phyloP scores from a whole-genome alignment of 1,140 invertebrate genomes.

The Brachionus koreanus region DNA sequence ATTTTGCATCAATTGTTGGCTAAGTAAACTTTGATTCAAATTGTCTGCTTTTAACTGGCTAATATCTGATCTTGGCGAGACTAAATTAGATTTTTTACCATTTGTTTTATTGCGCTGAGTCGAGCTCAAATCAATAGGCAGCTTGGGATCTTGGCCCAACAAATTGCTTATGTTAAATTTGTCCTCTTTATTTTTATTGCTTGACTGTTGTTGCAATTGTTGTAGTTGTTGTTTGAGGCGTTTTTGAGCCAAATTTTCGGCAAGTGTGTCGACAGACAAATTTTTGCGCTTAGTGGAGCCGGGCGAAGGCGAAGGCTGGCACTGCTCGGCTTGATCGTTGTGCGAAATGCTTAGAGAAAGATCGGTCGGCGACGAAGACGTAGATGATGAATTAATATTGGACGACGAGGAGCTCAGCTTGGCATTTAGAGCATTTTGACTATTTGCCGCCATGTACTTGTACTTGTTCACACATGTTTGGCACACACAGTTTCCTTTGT shows the following conservation, averaged over 20 bases:
- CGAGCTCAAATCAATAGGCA: background rate
- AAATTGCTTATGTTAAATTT: slow-evolving; percentile 40
- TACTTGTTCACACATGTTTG: slow-evolving; percentile 37
- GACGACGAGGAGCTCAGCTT: background rate
- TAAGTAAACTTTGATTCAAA: background rate
- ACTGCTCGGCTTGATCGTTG: background rate
- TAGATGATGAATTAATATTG: slow-evolving; percentile 15
- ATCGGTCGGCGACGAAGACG: background rate
- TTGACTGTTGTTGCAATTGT: background rate
- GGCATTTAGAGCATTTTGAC: slow-evolving; percentile 11
- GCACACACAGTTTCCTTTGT: slow-evolving; percentile 36
- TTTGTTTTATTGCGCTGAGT: background rate
- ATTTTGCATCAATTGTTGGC: slow-evolving; percentile 7
- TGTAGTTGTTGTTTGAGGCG: slow-evolving; percentile 25
- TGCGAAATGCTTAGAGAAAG: slow-evolving; percentile 1
- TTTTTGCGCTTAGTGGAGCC: background rate
- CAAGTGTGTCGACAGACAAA: slow-evolving; percentile 36
- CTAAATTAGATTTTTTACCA: slow-evolving; percentile 17
- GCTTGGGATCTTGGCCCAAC: background rate
- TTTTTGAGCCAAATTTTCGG: slow-evolving; percentile 43
- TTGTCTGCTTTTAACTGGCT: background rate
- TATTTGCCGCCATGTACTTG: slow-evolving; percentile 35
- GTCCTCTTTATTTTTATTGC: slow-evolving; percentile 16
- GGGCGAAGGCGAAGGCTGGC: background rate
- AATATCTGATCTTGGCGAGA: slow-evolving; percentile 32